Conservation (phyloP, 2,113 vertebrate genomes). For the Anas platyrhynchos region DNA sequence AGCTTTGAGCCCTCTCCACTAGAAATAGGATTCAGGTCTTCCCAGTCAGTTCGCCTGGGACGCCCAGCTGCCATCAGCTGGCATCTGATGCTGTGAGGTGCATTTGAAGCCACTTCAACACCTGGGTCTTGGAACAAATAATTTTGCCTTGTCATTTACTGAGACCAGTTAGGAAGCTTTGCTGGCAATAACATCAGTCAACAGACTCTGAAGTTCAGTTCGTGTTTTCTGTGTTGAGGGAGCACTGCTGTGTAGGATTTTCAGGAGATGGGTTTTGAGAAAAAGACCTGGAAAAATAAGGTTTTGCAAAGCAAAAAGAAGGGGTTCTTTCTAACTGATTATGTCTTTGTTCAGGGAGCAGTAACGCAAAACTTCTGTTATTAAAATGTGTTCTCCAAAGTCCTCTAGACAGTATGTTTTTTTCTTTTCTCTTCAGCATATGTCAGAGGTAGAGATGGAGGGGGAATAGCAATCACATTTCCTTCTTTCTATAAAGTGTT, state of each 20-base stretch:
- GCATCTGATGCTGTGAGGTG: not conserved
- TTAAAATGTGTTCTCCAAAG: not conserved
- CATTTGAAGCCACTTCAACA: not conserved
- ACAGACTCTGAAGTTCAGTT: not conserved
- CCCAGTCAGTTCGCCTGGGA: not conserved
- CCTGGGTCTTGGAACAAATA: not conserved
- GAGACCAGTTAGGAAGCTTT: not conserved
- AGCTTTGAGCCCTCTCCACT: not conserved
- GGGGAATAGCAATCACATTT: not conserved
- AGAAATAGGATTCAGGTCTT: not conserved
- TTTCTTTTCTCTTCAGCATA: not conserved
- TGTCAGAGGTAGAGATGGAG: not conserved
- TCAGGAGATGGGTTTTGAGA: not conserved
- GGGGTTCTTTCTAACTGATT: not conserved
- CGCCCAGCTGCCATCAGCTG: not conserved
- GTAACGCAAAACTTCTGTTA: not conserved
- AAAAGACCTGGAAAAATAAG: not conserved
- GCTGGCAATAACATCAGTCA: not conserved
- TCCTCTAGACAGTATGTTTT: not conserved
- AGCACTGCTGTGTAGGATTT: not conserved
- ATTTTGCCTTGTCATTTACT: not conserved
- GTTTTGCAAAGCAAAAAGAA: not conserved
- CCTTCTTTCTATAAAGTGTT: not conserved
- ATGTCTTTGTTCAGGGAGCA: not conserved
- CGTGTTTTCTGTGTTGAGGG: not conserved